Base-by-base conservation (phyloP, 2,797 vertebrate genomes). In the Vireo griseus region DNA sequence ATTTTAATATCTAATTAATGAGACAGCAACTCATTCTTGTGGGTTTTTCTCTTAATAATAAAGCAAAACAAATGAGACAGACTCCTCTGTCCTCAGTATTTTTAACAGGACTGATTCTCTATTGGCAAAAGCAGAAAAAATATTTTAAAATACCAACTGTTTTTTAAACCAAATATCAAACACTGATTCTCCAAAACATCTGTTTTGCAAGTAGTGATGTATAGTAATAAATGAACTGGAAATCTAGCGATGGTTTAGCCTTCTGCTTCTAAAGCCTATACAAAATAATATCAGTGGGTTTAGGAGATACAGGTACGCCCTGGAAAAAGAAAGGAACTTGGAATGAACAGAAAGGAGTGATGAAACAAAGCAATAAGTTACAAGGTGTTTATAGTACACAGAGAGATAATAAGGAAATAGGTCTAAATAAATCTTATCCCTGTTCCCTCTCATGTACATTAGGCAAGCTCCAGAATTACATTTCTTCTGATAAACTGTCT, bases 91-190 rank as follows among this genome's bases (percentile, higher is more conserved):
- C 45, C 22, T 16, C 69, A 37, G 4, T 16, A 13, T 0, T 79
- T 91, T 76, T 54, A 73, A 82, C 39, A n/a, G 25, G 10, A 22
- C 16, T 40, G 6, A 18, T 65, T 65, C 18, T 45, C 18, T 29
- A 42, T 16, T 77, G 29, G 11, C 5, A 78, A 88, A 85, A 40
- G 18, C 16, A 73, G n/a, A 45, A 71, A 88, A 51, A 89, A 35
- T 2, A 26, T 19, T 44, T 0, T 37, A 77, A 48, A 10, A 5
- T 1, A 39, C 5, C 1, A 44, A 29, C 13, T 12, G 9, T 0
- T 35, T 62, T 83, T 61, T 55, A 74, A 88, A 39, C 12, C 35
- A 66, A 78, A 58, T 35, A 28, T 62, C 62, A 58, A 90, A 59
- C 35, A 50, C 15, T 14, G 22, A 28, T 29, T 82, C 92, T 79